Base-by-base conservation (phyloP, 2,113 vertebrate genomes). In the Climacteris rufus region DNA sequence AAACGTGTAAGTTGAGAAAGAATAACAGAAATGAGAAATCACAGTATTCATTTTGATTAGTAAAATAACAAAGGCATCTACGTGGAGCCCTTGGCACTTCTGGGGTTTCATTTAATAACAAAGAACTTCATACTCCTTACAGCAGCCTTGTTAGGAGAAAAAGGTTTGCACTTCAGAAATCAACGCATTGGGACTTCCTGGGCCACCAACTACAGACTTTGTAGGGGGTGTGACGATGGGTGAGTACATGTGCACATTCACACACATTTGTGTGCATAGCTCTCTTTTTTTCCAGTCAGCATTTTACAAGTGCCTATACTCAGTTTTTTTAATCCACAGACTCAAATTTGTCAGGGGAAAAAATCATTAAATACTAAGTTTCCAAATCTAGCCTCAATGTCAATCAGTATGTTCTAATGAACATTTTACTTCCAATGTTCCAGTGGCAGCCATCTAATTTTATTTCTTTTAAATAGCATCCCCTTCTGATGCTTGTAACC, bases 391-490 rank as follows among this genome's bases (percentile, higher is more conserved):
- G 65, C 54, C 39, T 83, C 68, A 47, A 3, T 42, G 40, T 70
- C 82, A 91, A 44, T 52, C 85, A 80, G 37, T 20, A 39, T 2
- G 4, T 31, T 66, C 65, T 56, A 63, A 78, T 21, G 57, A 77
- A 87, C n/a, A 69, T 81, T 87, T 82, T 64, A 70, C 59, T 94
- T 89, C 31, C 60, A 70, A 87, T 42, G 59, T 88, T 66, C 57
- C 85, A 86, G 31, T 30, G 56, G 39, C 23, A 91, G 76, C n/a
- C 69, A 84, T 56, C 28, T 90, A 50, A 68, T 84, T 86, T 87
- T 74, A 65, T 72, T 91, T 87, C 53, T 83, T 95, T 77, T 70
- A 72, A 88, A 85, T 52, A 95, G 72, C 37, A 87, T 56, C 9
- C 45, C 59, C 52, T 90, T 87, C 56, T 52, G 52, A 94, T 7